Evolutionary conservation across 1,140 invertebrate genomes (phyloP).

Genomic region (Leptinotarsa undecemlineata): DNA sequence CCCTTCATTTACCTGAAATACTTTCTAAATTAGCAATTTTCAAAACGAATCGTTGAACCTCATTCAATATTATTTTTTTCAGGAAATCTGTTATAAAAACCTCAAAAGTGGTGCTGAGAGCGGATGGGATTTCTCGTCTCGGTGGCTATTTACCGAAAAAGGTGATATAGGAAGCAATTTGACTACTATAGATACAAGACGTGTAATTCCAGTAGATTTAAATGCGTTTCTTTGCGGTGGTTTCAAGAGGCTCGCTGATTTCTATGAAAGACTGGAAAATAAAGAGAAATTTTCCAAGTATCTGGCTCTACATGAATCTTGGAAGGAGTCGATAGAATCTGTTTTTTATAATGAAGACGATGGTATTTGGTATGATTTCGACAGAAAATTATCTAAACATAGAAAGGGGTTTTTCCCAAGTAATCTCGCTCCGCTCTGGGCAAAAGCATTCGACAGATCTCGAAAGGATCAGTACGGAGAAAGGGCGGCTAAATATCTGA

Average conservation of each 20-base stretch:
- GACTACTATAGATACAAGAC: slow-evolving; percentile 62
- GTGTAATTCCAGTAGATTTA: slow-evolving; percentile 82
- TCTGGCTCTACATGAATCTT: slow-evolving; percentile 52
- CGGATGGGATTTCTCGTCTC: slow-evolving; percentile 85
- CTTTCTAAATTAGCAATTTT: not conserved
- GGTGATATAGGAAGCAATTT: slow-evolving; percentile 60
- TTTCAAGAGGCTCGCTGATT: slow-evolving; percentile 61
- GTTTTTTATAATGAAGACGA: slow-evolving; percentile 64
- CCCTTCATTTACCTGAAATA: too few relatives aligned
- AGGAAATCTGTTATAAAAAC: slow-evolving; percentile 53
- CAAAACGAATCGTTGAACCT: not conserved
- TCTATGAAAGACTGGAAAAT: slow-evolving; percentile 60
- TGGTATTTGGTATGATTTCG: slow-evolving; percentile 75
- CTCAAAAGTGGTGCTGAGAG: slow-evolving; percentile 81
- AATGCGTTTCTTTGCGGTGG: slow-evolving; percentile 77
- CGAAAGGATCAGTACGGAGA: slow-evolving; percentile 49
- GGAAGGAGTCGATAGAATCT: slow-evolving; percentile 51
- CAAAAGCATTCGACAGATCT: slow-evolving; percentile 47
- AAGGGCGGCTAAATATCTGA: slow-evolving; percentile 60
- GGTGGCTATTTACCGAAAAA: slow-evolving; percentile 73
- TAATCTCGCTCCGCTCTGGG: slow-evolving; percentile 74
- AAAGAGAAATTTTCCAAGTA: slow-evolving; percentile 53
- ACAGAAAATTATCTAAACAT: slow-evolving; percentile 52
- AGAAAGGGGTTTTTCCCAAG: slow-evolving; percentile 66
- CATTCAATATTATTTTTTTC: slow-evolving; percentile 21